These are phyloP conservation scores for Drosophila algonquin DNA, from an alignment of 2,888 invertebrate species.

Conservation along the genomic window DNA sequence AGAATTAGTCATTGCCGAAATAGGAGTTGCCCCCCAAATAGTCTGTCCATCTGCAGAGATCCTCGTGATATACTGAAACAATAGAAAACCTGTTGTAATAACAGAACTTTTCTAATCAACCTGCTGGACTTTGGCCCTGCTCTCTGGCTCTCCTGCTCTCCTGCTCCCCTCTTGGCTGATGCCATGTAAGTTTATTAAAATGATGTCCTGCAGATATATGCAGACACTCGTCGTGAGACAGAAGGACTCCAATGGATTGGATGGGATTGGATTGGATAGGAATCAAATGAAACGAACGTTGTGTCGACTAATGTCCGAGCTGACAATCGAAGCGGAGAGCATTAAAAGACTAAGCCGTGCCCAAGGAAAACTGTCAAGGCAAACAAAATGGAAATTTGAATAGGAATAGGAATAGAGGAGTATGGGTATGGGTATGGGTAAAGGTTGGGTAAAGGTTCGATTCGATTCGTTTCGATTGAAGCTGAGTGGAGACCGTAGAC, in stretches of 20 bases:
- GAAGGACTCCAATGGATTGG: background rate
- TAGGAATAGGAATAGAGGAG: constrained; percentile 16
- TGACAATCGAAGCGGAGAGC: constrained; percentile 49
- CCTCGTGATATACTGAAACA: constrained; percentile 34
- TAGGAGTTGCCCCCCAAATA: too few species aligned
- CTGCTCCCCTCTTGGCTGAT: constrained; percentile 9
- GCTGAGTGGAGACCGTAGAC: background rate
- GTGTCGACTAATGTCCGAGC: constrained; percentile 65
- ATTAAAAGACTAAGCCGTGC: constrained; percentile 21
- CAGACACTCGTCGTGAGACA: constrained; percentile 40
- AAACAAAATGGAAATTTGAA: constrained; percentile 62
- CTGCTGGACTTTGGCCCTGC: constrained; percentile 10
- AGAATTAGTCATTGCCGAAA: too few species aligned
- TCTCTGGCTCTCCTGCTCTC: too few species aligned
- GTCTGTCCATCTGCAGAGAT: background rate
- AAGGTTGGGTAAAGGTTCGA: constrained; percentile 1
- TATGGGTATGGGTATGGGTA: background rate
- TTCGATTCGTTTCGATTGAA: constrained; percentile 7
- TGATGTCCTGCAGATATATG: constrained; percentile 70
- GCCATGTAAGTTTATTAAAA: constrained; percentile 68
- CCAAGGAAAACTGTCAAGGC: constrained; percentile 32
- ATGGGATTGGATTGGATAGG: constrained; percentile 3
- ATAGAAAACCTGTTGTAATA: constrained; percentile 59
- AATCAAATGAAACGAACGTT: constrained; percentile 48
- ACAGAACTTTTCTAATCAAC: constrained; percentile 66